These are phyloP conservation scores for Trichogramma pretiosum DNA, from an alignment of 1,140 invertebrate genomes.

Conservation along the genomic window DNA sequence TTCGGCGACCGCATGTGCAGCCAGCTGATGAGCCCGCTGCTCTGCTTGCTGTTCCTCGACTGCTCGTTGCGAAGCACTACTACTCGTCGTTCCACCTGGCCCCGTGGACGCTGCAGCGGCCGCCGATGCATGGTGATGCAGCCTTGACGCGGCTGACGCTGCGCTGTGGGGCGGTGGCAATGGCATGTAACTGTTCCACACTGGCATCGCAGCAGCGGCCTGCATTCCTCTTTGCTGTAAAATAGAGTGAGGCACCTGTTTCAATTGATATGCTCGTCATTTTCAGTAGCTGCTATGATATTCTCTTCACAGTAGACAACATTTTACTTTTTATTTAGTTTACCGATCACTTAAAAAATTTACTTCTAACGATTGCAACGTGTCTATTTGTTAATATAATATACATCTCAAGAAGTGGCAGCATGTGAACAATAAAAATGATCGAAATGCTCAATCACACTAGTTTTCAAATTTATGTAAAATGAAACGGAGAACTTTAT, in stretches of 20 bases:
- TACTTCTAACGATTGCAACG: too few species aligned
- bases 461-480: too few species aligned
- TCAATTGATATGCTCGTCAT: slow-evolving; percentile 31
- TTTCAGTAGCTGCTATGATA: too few species aligned
- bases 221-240: slow-evolving; percentile 35
- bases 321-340: too few species aligned
- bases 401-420: too few species aligned
- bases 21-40: slow-evolving; percentile 6
- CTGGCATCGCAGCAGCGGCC: slow-evolving; percentile 34
- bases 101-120: slow-evolving; percentile 32
- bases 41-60: background rate
- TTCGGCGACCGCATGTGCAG: slow-evolving; percentile 30
- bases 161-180: slow-evolving; percentile 34
- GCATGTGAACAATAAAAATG: too few species aligned
- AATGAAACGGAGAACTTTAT: too few species aligned
- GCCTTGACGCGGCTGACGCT: slow-evolving; percentile 28
- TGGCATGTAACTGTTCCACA: slow-evolving; percentile 39
- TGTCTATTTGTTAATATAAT: too few species aligned
- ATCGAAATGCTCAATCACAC: too few species aligned
- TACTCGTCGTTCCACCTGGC: slow-evolving; percentile 31
- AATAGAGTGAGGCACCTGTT: slow-evolving; percentile 39
- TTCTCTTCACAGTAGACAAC: too few species aligned
- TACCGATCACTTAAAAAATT: too few species aligned
- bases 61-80: slow-evolving; percentile 12
- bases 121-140: slow-evolving; percentile 25